These are phyloP conservation scores for Tetragnatha montana DNA, from an alignment of 2,888 invertebrate species.

Conservation along the genomic window DNA sequence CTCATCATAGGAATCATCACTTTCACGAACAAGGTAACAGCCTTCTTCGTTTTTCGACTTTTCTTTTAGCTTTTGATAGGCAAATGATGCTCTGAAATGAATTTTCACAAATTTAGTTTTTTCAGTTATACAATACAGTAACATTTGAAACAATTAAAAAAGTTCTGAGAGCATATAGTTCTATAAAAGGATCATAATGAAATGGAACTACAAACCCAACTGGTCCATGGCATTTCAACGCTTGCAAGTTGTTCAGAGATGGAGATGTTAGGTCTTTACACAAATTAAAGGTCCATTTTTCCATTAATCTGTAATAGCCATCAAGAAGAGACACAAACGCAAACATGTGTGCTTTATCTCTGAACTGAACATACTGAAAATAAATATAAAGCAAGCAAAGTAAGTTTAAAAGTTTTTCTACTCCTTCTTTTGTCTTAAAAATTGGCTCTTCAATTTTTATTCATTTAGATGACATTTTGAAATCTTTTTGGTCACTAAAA, in stretches of 20 bases:
- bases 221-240: conserved; percentile 90
- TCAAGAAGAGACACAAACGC: conserved; percentile 80
- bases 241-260: conserved; percentile 83
- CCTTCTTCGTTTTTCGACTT: conserved; percentile 86
- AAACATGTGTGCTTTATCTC: conserved; percentile 69
- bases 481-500: no score
- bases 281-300: conserved; percentile 93
- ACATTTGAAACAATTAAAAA: no score
- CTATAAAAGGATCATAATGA: background rate
- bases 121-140: no score
- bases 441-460: no score
- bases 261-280: conserved; percentile 89
- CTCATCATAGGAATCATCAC: conserved; percentile 86
- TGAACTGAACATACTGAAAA: conserved; percentile 69
- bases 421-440: no score
- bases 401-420: no score
- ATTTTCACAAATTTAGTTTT: conserved; percentile 73
- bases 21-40: conserved; percentile 88
- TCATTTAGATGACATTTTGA: no score
- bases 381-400: background rate
- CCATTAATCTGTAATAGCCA: conserved; percentile 90
- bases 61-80: conserved; percentile 88
- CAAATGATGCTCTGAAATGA: conserved; percentile 80
- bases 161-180: background rate
- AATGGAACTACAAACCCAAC: conserved; percentile 77